Conservation (phyloP, 2,113 vertebrate genomes). For the Phyllopteryx taeniolatus region DNA sequence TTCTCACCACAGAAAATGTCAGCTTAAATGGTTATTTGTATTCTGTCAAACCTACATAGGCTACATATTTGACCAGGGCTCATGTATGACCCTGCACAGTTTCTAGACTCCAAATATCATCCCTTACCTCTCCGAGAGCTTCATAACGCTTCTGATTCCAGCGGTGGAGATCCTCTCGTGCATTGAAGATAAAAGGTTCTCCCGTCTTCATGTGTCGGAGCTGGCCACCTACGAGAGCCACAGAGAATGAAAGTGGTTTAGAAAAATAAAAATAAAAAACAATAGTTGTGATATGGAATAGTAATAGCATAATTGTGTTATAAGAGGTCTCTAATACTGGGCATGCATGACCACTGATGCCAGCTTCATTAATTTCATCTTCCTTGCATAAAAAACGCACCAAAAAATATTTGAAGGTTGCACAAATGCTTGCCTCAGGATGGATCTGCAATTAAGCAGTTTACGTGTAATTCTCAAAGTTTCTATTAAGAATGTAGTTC, state of each 20-base stretch:
- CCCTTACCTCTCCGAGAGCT: constrained; percentile 90
- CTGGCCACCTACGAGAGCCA: constrained; percentile 50
- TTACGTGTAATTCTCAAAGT: background rate
- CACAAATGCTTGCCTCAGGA: background rate
- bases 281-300: background rate
- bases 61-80: background rate
- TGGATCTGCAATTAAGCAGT: background rate
- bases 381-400: too few relatives aligned
- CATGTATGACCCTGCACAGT: background rate
- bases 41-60: background rate
- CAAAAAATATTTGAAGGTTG: background rate
- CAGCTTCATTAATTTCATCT: too few relatives aligned
- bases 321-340: background rate
- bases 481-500: background rate
- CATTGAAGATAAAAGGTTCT: constrained; percentile 94
- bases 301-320: background rate
- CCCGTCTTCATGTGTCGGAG: constrained; percentile 89
- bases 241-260: constrained; percentile 1
- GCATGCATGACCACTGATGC: too few relatives aligned
- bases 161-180: constrained; percentile 91
- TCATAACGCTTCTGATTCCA: constrained; percentile 99
- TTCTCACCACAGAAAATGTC: background rate
- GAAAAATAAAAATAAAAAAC: background rate
- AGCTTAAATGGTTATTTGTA: background rate
- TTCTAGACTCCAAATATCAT: background rate